Conservation (phyloP, 2,797 vertebrate species). For the Acestrorhynchus altus region DNA sequence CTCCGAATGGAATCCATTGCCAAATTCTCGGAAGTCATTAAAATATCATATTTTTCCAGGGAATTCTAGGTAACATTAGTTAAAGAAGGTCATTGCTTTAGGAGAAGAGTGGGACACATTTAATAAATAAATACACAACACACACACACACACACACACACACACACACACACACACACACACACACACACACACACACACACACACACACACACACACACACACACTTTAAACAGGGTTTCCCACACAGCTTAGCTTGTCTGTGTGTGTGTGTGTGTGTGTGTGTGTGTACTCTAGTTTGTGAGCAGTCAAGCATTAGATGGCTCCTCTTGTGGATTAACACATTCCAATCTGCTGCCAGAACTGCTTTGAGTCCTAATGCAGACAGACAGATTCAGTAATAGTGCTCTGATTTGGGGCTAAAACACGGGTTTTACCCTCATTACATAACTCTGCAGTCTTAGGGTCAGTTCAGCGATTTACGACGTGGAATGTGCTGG, state of each 20-base stretch:
- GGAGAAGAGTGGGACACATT: background rate
- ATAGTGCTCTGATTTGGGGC: slow-evolving; percentile 9
- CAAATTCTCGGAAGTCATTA: slow-evolving; percentile 16
- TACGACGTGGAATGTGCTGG: slow-evolving; percentile 31
- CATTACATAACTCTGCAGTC: slow-evolving; percentile 63
- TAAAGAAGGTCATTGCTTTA: slow-evolving; percentile 3
- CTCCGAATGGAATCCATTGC: slow-evolving; percentile 6
- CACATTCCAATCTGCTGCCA: slow-evolving; percentile 63
- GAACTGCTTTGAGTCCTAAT: slow-evolving; percentile 63
- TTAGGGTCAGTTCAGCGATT: slow-evolving; percentile 49
- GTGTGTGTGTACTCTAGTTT: slow-evolving; percentile 19
- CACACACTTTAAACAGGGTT: slow-evolving; percentile 30
- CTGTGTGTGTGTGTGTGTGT: slow-evolving; percentile 21
- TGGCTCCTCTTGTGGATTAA: slow-evolving; percentile 66
- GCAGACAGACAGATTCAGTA: slow-evolving; percentile 66
- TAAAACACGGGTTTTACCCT: slow-evolving; percentile 13
- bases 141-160: background rate
- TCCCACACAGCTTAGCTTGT: slow-evolving; percentile 54
- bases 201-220: background rate
- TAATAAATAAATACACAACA: too few species aligned
- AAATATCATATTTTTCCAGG: background rate
- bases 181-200: background rate
- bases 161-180: slow-evolving; percentile 2
- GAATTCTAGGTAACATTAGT: slow-evolving; percentile 8
- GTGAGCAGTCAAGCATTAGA: slow-evolving; percentile 38